phyloP scores from a whole-genome alignment of 2,113 vertebrate genomes.

The Cyprinus carpio region DNA sequence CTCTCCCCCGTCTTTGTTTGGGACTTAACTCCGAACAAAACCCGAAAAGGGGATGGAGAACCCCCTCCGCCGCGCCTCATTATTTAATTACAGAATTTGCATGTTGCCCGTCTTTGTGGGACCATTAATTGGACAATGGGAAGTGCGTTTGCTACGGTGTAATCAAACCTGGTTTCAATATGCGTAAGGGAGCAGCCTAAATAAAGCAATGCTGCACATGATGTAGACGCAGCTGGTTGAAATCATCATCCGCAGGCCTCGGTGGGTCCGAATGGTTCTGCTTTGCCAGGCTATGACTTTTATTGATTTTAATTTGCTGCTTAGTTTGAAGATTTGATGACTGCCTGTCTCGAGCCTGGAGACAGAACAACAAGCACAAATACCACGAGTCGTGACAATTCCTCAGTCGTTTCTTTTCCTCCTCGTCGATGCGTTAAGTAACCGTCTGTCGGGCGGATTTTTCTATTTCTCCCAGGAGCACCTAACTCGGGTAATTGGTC shows the following conservation, averaged over 20 bases:
- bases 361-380: constrained; percentile 54
- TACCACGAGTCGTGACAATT: constrained; percentile 53
- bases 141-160: constrained; percentile 73
- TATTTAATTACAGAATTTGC: constrained; percentile 92
- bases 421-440: constrained; percentile 73
- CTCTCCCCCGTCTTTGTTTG: constrained; percentile 99
- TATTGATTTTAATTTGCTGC: constrained; percentile 61
- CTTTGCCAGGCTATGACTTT: constrained; percentile 46
- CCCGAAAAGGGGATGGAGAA: constrained; percentile 79
- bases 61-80: constrained; percentile 82
- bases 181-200: constrained; percentile 57
- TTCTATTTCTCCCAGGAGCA: constrained; percentile 63
- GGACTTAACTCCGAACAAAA: constrained; percentile 98
- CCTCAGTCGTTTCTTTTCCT: constrained; percentile 70
- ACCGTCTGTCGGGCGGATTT: constrained; percentile 63
- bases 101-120: constrained; percentile 76
- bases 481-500: constrained; percentile 77
- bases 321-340: constrained; percentile 58
- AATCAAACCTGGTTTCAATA: constrained; percentile 72
- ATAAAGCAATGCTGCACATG: constrained; percentile 43
- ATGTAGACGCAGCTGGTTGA: constrained; percentile 40
- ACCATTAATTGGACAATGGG: constrained; percentile 88
- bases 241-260: constrained; percentile 36
- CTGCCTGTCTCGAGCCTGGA: constrained; percentile 51
- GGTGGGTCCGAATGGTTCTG: constrained; percentile 41